Percentiles rank a stretch among this genome's conserved stretches.
These are phyloP conservation scores for Melanotaenia trifasciata DNA, from an alignment of 2,797 vertebrate species.

Conservation along the genomic window DNA sequence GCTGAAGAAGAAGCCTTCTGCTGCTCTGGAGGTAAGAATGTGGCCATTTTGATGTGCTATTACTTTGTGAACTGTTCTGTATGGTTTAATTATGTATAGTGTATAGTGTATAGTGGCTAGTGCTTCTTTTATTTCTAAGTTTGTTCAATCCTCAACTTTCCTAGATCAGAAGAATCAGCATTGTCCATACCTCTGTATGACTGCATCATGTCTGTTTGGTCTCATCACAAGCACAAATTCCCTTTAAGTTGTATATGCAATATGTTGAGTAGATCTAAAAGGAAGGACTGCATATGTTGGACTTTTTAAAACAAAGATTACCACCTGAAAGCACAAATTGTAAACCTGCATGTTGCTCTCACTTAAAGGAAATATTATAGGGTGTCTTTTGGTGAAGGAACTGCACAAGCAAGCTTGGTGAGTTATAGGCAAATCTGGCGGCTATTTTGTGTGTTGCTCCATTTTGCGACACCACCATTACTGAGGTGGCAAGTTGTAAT, in stretches of 20 bases:
- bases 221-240: not conserved
- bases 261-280: not conserved
- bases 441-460: too few species aligned
- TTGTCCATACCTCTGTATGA: not conserved
- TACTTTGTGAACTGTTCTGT: conserved; percentile 3
- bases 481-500: too few species aligned
- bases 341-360: conserved; percentile 17
- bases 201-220: not conserved
- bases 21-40: conserved; percentile 96
- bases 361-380: conserved; percentile 36
- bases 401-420: conserved; percentile 69
- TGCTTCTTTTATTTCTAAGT: not conserved
- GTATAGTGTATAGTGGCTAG: too few species aligned
- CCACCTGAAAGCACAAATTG: not conserved
- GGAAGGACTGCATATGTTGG: not conserved
- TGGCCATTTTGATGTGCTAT: conserved; percentile 13
- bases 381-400: conserved; percentile 41
- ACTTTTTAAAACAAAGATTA: not conserved
- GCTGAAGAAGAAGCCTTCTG: conserved; percentile 99
- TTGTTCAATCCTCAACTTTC: not conserved
- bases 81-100: not conserved
- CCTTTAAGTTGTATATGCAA: not conserved
- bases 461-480: too few species aligned
- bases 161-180: too few species aligned
- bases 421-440: conserved; percentile 17